These are phyloP conservation scores for Corythornis madagascariensis DNA, from an alignment of 2,113 vertebrate genomes.

Conservation along the genomic window DNA sequence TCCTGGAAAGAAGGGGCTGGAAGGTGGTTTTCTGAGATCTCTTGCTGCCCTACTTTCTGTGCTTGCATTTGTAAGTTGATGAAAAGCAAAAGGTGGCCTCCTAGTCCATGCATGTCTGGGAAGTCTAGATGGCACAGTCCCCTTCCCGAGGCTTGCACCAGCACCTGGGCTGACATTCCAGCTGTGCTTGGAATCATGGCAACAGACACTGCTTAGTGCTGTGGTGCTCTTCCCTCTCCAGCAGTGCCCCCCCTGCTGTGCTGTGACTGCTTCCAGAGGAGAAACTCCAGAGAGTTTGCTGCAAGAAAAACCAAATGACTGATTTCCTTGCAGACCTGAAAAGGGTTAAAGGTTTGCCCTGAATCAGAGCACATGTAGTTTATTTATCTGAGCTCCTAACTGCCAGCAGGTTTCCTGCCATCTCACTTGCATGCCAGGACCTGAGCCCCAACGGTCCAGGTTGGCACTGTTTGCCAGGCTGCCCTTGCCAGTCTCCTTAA, in stretches of 20 bases:
- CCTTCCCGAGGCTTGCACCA: neutral
- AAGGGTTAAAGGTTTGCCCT: neutral
- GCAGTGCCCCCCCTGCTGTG: fast-evolving
- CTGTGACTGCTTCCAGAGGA: neutral
- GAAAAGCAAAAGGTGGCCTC: neutral
- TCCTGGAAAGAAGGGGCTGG: neutral
- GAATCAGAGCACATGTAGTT: fast-evolving
- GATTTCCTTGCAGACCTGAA: neutral
- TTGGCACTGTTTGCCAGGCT: neutral
- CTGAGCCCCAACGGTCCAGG: neutral
- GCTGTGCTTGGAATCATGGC: neutral
- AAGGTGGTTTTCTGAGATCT: neutral
- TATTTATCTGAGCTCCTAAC: neutral
- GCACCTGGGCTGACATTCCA: neutral
- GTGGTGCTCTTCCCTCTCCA: neutral
- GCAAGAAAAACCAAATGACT: neutral
- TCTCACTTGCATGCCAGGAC: neutral
- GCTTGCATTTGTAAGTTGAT: neutral
- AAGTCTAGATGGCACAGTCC: neutral
- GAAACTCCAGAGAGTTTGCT: neutral
- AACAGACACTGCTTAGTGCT: fast-evolving
- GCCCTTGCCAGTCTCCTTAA: neutral
- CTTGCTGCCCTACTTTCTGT: conserved; percentile 2
- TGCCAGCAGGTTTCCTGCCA: neutral
- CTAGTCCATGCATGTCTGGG: neutral